A percentile compares a stretch with the other conserved stretches of the same genome.
These are phyloP conservation scores for Periparus ater DNA, from an alignment of 2,797 vertebrate genomes.

Conservation along the genomic window DNA sequence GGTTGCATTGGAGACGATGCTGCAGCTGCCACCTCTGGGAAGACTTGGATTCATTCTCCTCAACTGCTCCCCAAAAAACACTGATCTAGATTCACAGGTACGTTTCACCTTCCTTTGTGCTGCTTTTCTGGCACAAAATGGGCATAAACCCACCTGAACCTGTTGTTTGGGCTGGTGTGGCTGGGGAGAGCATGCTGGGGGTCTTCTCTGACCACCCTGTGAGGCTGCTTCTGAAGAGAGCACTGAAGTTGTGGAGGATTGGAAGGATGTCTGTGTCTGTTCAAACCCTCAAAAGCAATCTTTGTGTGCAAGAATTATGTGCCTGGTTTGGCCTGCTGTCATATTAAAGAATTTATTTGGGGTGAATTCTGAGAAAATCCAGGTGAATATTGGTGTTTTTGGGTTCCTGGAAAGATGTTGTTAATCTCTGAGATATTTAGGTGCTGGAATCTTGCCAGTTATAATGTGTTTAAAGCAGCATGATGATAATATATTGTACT, in stretches of 20 bases:
- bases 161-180: not conserved
- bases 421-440: not conserved
- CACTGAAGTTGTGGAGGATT: not conserved
- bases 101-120: not conserved
- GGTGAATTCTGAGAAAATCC: not conserved
- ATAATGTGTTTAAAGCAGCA: not conserved
- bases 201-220: not conserved
- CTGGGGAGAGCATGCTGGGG: fast-evolving
- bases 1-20: not conserved
- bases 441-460: not conserved
- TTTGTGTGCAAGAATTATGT: fast-evolving
- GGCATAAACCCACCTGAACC: not conserved
- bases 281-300: not conserved
- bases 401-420: not conserved
- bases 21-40: not conserved
- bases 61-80: not conserved
- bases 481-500: not conserved
- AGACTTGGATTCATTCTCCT: conserved; percentile 18
- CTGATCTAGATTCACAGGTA: conserved; percentile 12
- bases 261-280: not conserved
- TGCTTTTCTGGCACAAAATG: not conserved
- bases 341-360: not conserved
- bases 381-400: not conserved
- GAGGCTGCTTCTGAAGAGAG: not conserved
- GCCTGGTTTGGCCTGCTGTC: not conserved